Evolutionary conservation across 2,113 vertebrate genomes (phyloP), one percentile per base, ranked within the genome.

Genomic region (Misgurnus mizolepis): DNA sequence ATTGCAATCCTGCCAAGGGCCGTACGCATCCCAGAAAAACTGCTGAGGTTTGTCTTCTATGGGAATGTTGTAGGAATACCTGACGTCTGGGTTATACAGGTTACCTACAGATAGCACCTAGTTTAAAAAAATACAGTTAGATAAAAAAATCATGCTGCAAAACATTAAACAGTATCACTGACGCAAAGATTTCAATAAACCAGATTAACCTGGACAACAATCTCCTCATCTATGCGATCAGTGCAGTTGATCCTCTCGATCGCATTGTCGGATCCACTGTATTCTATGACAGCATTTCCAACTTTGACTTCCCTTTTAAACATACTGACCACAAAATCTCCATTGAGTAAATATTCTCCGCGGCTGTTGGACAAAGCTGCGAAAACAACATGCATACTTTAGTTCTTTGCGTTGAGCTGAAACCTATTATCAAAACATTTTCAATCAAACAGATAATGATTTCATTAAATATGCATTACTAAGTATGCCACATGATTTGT

Each of bases 241-340:
- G 98, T 97, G 88, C 95, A 97, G 92, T 99, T 99, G 88, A 99
- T 95, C 85, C 96, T 96, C 91, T 99, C 98, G 12, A 97, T 76
- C 1, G 92, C 70, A 41, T 96, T 94, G 90, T 98, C 95, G 0
- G 97, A 99, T 39, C 98, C 98, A 0, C 96, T 99, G 92, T 99
- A 99, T 84, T 99, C 98, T 3, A 99, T 94, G 79, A 98, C 81
- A n/a, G 94, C 92, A 66, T 93, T 96, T 81, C 96, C 96, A 75
- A 98, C 89, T 88, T 94, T 98, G 85, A 99, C 96, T 95, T 99
- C 97, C 93, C 94, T 96, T 95, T 98, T 99, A 91, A 98, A 98
- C 98, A 99, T 98, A 83, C 96, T 98, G 92, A 99, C 97, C 82
- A 99, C 96, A 87, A 97, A 99, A 87, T 98, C 95, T 85, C 98